phyloP scores from a whole-genome alignment of 1,140 invertebrate genomes.

The Aricia agestis region DNA sequence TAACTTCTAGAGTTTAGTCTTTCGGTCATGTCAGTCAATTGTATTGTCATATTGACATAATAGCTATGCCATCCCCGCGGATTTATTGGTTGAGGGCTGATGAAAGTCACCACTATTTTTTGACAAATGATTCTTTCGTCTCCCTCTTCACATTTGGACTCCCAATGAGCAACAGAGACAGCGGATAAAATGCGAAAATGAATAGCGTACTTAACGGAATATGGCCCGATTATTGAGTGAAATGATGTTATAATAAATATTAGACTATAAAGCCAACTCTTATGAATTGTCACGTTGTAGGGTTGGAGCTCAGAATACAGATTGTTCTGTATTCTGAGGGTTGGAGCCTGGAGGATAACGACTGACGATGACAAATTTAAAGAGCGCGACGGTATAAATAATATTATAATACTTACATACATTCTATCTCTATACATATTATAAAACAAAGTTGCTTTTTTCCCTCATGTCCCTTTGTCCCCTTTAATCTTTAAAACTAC shows the following conservation, averaged over 20 bases:
- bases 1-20: slow-evolving; percentile 70
- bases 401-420: too few species aligned
- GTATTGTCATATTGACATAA: slow-evolving; percentile 74
- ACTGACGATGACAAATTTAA: too few species aligned
- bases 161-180: slow-evolving; percentile 29
- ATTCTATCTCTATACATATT: too few species aligned
- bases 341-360: too few species aligned
- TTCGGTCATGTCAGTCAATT: slow-evolving; percentile 72
- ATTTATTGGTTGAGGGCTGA: slow-evolving; percentile 67
- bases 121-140: slow-evolving; percentile 46
- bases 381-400: too few species aligned
- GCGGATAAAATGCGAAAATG: slow-evolving; percentile 35
- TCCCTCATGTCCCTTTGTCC: too few species aligned
- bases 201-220: slow-evolving; percentile 64
- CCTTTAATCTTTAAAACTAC: too few species aligned
- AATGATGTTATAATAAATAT: slow-evolving; percentile 60
- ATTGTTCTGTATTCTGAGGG: too few species aligned
- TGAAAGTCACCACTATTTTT: slow-evolving; percentile 59
- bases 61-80: slow-evolving; percentile 64
- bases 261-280: slow-evolving; percentile 54
- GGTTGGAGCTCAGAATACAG: too few species aligned
- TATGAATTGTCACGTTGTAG: not conserved
- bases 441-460: too few species aligned
- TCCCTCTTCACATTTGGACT: slow-evolving; percentile 23
- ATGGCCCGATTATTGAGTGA: slow-evolving; percentile 60